Percentiles rank a stretch among this genome's conserved stretches.
Conservation (phyloP, 2,888 invertebrate genomes). For the Schrankia costaestrigalis region DNA sequence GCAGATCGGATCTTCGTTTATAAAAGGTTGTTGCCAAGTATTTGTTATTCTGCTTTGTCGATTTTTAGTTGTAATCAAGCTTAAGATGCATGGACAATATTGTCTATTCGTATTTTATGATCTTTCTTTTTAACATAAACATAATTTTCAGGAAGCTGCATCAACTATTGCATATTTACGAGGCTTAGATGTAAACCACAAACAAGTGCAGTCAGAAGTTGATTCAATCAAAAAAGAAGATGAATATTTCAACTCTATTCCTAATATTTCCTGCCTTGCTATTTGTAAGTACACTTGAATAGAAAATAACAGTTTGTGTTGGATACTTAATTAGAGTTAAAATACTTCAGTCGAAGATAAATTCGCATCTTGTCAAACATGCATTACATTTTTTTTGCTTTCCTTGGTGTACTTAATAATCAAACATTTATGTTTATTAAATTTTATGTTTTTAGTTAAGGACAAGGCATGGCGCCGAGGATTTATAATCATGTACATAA, state of each 20-base stretch:
- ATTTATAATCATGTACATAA: slow-evolving; percentile 30
- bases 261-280: slow-evolving; percentile 41
- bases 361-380: no score
- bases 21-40: no score
- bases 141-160: slow-evolving; percentile 54
- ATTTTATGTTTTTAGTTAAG: slow-evolving; percentile 37
- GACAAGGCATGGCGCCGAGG: slow-evolving; percentile 45
- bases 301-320: neutral
- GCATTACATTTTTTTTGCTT: no score
- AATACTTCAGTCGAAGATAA: no score
- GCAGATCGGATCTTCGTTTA: no score
- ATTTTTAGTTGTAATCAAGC: no score
- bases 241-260: slow-evolving; percentile 46
- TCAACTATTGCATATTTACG: slow-evolving; percentile 44
- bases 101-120: no score
- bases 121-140: no score
- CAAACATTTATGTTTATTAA: neutral
- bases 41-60: no score
- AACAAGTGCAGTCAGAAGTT: slow-evolving; percentile 44
- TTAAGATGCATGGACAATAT: no score
- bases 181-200: slow-evolving; percentile 41
- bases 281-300: slow-evolving; percentile 52
- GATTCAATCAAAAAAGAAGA: slow-evolving; percentile 44
- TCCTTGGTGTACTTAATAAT: no score
- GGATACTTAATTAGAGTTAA: neutral